Percentiles rank a stretch among this genome's conserved stretches.
Evolutionary conservation across 2,888 invertebrate genomes (phyloP).

Genomic region (Amaurobius ferox): DNA sequence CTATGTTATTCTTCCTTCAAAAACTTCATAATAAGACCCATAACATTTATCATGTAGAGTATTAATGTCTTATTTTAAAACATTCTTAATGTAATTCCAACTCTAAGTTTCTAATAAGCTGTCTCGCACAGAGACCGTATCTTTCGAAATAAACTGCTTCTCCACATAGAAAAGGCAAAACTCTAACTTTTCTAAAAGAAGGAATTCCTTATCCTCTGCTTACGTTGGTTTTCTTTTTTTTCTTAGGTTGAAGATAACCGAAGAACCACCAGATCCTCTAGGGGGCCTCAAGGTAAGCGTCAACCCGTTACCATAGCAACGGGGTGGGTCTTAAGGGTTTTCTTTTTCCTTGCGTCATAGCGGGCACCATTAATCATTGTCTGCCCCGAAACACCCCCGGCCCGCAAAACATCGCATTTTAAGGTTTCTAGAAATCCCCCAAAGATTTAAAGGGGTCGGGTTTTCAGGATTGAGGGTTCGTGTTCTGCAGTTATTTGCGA

Average conservation of each 20-base stretch:
- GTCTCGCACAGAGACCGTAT: neutral
- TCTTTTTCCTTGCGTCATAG: conserved; percentile 32
- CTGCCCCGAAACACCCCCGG: conserved; percentile 51
- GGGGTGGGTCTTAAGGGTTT: conserved; percentile 51
- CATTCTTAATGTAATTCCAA: too few relatives aligned
- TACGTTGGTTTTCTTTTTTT: conserved; percentile 34
- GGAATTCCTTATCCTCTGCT: conserved; percentile 60
- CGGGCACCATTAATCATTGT: conserved; percentile 69
- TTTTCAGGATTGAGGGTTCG: conserved; percentile 4
- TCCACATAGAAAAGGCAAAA: conserved; percentile 1
- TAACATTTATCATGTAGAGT: too few relatives aligned
- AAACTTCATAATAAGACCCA: too few relatives aligned
- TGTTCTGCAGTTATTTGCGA: conserved; percentile 38
- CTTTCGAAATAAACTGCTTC: neutral
- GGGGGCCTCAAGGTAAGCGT: conserved; percentile 72
- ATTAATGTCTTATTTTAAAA: too few relatives aligned
- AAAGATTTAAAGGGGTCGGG: conserved; percentile 14
- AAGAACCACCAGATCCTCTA: conserved; percentile 71
- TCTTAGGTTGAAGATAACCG: conserved; percentile 69
- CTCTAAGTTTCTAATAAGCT: neutral
- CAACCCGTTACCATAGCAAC: conserved; percentile 66
- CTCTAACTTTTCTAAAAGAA: conserved; percentile 44
- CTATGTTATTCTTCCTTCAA: too few relatives aligned
- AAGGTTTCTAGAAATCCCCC: conserved; percentile 26
- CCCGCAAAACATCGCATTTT: conserved; percentile 69